These are phyloP conservation scores for Rhea americana DNA, from an alignment of 2,113 vertebrate genomes.

Conservation along the genomic window DNA sequence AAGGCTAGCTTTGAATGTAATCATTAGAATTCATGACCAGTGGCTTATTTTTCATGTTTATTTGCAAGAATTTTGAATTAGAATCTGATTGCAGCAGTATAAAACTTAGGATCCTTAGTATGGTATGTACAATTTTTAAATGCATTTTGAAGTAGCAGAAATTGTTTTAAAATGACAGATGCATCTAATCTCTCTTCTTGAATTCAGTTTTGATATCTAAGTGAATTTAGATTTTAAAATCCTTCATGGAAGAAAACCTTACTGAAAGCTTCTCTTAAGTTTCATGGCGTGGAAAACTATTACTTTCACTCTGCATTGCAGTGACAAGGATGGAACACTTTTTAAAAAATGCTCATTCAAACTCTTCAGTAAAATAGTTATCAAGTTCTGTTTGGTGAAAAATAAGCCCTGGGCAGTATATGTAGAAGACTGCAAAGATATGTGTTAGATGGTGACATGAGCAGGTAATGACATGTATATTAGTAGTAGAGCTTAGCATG, in stretches of 20 bases:
- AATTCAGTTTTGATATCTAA: constrained; percentile 44
- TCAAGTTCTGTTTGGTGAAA: constrained; percentile 54
- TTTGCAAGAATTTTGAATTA: constrained; percentile 52
- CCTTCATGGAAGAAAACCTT: neutral
- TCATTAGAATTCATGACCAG: constrained; percentile 69
- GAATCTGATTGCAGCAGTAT: constrained; percentile 9
- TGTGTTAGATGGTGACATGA: constrained; percentile 80
- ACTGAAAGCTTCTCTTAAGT: neutral
- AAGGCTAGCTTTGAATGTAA: constrained; percentile 78
- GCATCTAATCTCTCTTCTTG: constrained; percentile 26
- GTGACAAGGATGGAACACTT: constrained; percentile 47
- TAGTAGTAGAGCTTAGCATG: constrained; percentile 79
- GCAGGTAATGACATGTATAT: constrained; percentile 79
- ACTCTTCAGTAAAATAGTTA: neutral
- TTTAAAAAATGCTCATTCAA: constrained; percentile 1
- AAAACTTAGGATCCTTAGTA: neutral
- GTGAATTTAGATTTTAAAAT: constrained; percentile 33
- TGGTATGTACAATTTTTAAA: neutral
- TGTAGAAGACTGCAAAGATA: constrained; percentile 74
- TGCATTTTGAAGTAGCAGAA: constrained; percentile 59
- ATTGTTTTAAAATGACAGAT: neutral
- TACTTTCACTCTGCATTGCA: constrained; percentile 28
- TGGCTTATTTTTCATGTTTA: constrained; percentile 72
- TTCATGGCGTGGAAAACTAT: neutral
- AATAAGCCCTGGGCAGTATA: constrained; percentile 57